Evolutionary conservation across 2,797 vertebrate genomes (phyloP).

Genomic region (Coracias cyanogaster): DNA sequence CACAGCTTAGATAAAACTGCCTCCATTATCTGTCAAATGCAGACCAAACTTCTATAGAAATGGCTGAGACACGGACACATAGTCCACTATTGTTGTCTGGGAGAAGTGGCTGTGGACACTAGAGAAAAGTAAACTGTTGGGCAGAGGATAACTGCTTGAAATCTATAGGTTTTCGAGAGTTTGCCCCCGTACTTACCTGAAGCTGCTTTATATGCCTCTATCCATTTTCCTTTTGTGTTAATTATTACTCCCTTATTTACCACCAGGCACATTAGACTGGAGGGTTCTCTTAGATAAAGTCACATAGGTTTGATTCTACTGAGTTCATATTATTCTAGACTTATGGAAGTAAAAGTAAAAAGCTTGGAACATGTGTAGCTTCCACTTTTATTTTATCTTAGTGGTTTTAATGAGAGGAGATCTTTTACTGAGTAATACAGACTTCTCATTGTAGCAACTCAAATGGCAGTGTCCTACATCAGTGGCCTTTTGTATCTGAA

Average conservation of each 20-base stretch:
- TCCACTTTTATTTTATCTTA: background rate
- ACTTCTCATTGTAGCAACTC: background rate
- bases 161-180: background rate
- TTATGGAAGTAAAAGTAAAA: background rate
- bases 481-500: background rate
- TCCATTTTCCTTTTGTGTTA: background rate
- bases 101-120: background rate
- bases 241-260: background rate
- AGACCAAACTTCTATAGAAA: background rate
- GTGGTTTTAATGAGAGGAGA: background rate
- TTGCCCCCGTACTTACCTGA: background rate
- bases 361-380: background rate
- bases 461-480: background rate
- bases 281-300: background rate
- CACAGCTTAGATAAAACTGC: background rate
- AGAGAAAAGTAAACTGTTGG: background rate
- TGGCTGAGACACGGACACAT: fast-evolving
- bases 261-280: background rate
- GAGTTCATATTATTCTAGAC: background rate
- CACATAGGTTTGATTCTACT: background rate
- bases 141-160: background rate
- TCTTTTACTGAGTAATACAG: background rate
- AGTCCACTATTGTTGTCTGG: background rate
- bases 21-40: background rate
- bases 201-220: background rate